Percentiles rank a stretch among this genome's conserved stretches.
Evolutionary conservation across 2,888 invertebrate genomes (phyloP).

Genomic region (Metellina segmentata): DNA sequence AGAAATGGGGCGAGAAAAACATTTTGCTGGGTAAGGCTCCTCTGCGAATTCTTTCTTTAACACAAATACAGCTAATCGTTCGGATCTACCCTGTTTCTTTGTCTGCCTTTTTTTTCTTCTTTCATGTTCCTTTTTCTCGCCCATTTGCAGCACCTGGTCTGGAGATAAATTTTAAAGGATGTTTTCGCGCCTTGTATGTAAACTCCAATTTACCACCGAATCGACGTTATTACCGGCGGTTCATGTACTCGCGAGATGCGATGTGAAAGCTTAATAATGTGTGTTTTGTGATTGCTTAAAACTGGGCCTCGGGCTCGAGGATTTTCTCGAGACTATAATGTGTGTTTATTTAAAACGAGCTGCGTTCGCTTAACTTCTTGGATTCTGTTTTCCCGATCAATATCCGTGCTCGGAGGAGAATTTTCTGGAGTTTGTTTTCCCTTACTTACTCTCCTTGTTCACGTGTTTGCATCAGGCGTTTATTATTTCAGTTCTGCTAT

Average conservation of each 20-base stretch:
- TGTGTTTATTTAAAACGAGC: too few relatives aligned
- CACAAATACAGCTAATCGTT: slow-evolving; percentile 28
- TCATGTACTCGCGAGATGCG: background rate
- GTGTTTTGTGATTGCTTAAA: background rate
- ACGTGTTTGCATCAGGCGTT: too few relatives aligned
- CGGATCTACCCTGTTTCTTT: background rate
- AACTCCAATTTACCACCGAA: slow-evolving; percentile 9
- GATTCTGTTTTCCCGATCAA: too few relatives aligned
- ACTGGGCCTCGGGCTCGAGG: background rate
- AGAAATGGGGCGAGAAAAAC: background rate
- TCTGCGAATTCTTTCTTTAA: background rate
- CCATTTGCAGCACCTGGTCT: background rate
- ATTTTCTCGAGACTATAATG: too few relatives aligned
- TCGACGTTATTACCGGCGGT: background rate
- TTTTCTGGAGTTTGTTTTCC: too few relatives aligned
- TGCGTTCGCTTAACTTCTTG: too few relatives aligned
- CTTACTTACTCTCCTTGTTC: too few relatives aligned
- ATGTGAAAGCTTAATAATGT: too few relatives aligned
- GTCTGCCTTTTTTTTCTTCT: background rate
- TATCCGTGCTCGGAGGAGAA: too few relatives aligned
- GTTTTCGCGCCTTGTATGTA: background rate
- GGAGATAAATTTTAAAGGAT: slow-evolving; percentile 13
- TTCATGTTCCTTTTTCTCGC: background rate
- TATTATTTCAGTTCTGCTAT: too few relatives aligned
- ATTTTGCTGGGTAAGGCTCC: background rate